Evolutionary conservation across 2,888 invertebrate genomes (phyloP).

Genomic region (Drosophila ustulata): DNA sequence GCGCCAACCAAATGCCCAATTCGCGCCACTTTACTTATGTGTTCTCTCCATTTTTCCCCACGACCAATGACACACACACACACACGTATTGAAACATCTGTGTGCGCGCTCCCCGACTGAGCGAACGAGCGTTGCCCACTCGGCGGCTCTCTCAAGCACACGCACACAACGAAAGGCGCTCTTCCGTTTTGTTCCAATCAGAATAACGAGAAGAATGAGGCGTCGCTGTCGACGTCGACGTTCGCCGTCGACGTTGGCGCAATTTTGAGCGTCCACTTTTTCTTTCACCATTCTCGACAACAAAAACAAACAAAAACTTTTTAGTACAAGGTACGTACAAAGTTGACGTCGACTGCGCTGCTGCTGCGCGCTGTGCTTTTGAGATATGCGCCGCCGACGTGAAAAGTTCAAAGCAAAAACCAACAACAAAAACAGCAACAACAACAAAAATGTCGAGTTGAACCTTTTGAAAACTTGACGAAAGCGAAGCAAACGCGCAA

Average conservation of each 20-base stretch:
- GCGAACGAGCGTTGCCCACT: slow-evolving; percentile 12
- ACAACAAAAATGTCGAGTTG: slow-evolving; percentile 22
- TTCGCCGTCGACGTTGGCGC: slow-evolving; percentile 23
- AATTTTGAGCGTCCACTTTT: slow-evolving; percentile 52
- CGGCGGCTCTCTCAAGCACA: slow-evolving; percentile 31
- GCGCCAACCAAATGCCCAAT: slow-evolving; percentile 78
- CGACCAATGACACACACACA: slow-evolving; percentile 49
- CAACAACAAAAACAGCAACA: neutral
- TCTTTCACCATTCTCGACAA: slow-evolving; percentile 57
- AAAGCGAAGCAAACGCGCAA: slow-evolving; percentile 60
- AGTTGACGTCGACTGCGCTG: slow-evolving; percentile 34
- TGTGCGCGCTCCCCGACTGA: slow-evolving; percentile 50
- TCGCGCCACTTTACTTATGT: slow-evolving; percentile 74
- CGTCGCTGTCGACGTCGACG: slow-evolving; percentile 25
- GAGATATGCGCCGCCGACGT: slow-evolving; percentile 54
- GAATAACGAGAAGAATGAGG: slow-evolving; percentile 64
- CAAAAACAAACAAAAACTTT: slow-evolving; percentile 59
- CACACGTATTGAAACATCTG: slow-evolving; percentile 14
- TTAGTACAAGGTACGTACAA: slow-evolving; percentile 44
- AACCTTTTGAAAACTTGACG: slow-evolving; percentile 74
- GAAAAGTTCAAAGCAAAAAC: slow-evolving; percentile 68
- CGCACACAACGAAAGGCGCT: slow-evolving; percentile 54
- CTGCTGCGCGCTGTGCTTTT: slow-evolving; percentile 23
- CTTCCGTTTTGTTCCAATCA: slow-evolving; percentile 71
- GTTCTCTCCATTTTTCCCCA: slow-evolving; percentile 53